Base-by-base conservation (phyloP, 92 coral and sea anemone genomes). In the Phenganax marumi region DNA sequence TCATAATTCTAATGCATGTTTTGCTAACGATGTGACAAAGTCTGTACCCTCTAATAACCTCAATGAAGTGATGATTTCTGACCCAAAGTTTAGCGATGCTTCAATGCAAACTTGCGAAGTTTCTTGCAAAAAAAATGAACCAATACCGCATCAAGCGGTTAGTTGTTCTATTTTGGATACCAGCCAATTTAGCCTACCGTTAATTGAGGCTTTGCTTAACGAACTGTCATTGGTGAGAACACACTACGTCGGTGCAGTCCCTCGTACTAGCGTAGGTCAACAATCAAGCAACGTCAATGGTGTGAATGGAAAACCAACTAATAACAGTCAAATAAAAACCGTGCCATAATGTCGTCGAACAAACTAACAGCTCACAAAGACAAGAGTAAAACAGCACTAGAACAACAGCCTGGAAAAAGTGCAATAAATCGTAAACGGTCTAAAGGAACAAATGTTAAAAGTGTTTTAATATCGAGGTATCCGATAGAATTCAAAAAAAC, bases 201-300 rank as follows among this genome's bases (percentile, higher is more conserved):
- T 96, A 60, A 88, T 96, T 68, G 92, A 70, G 75, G 99, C 96
- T 7, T 82, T 96, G 66, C 87, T 96, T 8, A 85, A 87, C 16
- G 99, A 96, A 66, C 80, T 96, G 39, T 75, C 91, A 8, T 73
- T 87, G 49, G 87, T 87, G 16, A 82, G 86, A 47, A 50, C 62
- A 49, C 58, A 77, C 24, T 71, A 75, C 11, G 66, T 69, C 8
- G 23, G 14, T 33, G 43, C 43, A 33, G 3, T 33, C 43, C 43
- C 43, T 5, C 5, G 43, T 33, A 33, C 43, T 6, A 73, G 47
- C 50, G 49, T 62, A 25, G 73, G 70, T 46, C 85, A 80, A 56
- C 58, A 50, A 81, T 21, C 63, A 48, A 3, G 79, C 12, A 9
- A 33, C 2, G 43, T 33, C 43, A 33, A 33, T 33, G 43, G 43